phyloP scores from a whole-genome alignment of 2,888 invertebrate species.

The Lasioglossum villosulum region DNA sequence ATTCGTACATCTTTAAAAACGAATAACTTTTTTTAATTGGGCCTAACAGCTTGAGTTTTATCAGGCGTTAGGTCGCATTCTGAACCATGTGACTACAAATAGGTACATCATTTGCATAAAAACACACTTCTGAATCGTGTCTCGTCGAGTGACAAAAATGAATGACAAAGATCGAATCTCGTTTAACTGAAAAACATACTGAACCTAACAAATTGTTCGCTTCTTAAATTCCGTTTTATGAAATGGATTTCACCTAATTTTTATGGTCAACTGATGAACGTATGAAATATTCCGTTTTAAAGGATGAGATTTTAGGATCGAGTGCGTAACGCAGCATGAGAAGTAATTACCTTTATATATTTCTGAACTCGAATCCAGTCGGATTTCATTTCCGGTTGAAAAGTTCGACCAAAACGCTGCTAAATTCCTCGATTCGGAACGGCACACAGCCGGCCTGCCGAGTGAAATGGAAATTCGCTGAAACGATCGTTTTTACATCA shows the following conservation, averaged over 20 bases:
- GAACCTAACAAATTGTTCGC: too few relatives aligned
- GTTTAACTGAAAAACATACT: too few relatives aligned
- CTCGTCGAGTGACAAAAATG: too few relatives aligned
- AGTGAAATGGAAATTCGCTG: background rate
- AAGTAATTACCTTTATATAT: background rate
- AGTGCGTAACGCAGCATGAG: background rate
- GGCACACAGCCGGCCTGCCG: background rate
- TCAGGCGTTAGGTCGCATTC: too few relatives aligned
- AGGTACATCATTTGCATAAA: too few relatives aligned
- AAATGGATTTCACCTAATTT: background rate
- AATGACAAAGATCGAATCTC: too few relatives aligned
- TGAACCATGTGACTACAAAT: too few relatives aligned
- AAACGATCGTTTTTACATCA: background rate
- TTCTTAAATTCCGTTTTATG: too few relatives aligned
- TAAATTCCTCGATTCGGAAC: background rate
- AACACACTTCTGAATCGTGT: too few relatives aligned
- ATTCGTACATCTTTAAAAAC: too few relatives aligned
- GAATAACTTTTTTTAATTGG: too few relatives aligned
- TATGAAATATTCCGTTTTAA: background rate
- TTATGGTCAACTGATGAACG: background rate
- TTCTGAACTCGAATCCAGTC: background rate
- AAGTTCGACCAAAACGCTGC: background rate
- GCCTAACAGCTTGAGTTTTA: too few relatives aligned
- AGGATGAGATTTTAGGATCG: background rate
- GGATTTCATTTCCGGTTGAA: slow-evolving; percentile 2